A percentile compares a stretch with the other conserved stretches of the same genome.
Conservation (phyloP, 2,113 vertebrate genomes). For the Alosa alosa region DNA sequence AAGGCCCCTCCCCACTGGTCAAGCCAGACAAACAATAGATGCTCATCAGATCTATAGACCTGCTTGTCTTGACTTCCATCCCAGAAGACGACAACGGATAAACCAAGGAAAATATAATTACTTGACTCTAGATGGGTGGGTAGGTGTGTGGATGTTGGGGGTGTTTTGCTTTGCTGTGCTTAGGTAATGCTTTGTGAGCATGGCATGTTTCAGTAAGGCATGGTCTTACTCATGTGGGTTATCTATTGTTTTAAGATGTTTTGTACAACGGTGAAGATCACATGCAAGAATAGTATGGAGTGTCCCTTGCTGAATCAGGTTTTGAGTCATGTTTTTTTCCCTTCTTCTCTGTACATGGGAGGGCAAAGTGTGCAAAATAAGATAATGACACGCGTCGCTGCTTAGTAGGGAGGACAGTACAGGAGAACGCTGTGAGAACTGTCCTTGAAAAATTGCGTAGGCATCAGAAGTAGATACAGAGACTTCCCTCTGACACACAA, state of each 20-base stretch:
- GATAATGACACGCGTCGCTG: background rate
- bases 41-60: background rate
- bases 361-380: background rate
- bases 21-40: background rate
- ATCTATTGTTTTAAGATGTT: slow-evolving; percentile 8
- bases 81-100: background rate
- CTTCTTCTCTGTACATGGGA: background rate
- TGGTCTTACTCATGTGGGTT: background rate
- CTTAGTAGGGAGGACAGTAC: background rate
- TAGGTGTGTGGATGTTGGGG: background rate
- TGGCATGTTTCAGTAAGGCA: background rate
- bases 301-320: background rate
- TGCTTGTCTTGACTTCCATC: background rate
- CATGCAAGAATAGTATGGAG: background rate
- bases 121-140: background rate
- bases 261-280: background rate
- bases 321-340: background rate
- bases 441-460: background rate
- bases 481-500: background rate
- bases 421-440: background rate
- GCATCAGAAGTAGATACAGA: background rate
- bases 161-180: background rate
- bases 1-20: background rate
- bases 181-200: background rate
- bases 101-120: background rate